Conservation (phyloP, 1,140 invertebrate species). For the Thrips palmi region DNA sequence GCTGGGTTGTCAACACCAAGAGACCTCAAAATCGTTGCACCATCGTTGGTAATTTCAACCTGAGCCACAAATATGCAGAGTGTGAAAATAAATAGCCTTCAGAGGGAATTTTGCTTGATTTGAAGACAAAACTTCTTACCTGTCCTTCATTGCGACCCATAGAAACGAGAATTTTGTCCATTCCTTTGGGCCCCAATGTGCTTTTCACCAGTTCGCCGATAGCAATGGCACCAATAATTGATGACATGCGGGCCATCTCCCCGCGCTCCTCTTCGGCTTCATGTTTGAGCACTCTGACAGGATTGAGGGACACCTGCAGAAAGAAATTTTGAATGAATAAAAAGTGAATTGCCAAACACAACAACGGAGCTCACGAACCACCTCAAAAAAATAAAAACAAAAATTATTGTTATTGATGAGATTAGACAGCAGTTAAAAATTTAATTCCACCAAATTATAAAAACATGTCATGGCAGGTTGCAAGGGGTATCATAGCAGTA, state of each 20-base stretch:
- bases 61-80: slow-evolving; percentile 23
- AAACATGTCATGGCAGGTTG: no score
- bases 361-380: no score
- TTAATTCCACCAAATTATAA: no score
- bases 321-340: no score
- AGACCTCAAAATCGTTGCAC: slow-evolving; percentile 92
- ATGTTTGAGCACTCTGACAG: slow-evolving; percentile 81
- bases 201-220: slow-evolving; percentile 97
- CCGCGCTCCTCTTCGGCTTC: slow-evolving; percentile 96
- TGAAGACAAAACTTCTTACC: slow-evolving; percentile 1
- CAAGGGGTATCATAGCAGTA: no score
- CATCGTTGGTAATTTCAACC: slow-evolving; percentile 97
- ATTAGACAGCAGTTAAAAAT: no score
- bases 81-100: neutral
- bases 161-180: slow-evolving; percentile 98
- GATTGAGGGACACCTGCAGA: slow-evolving; percentile 70
- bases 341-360: no score
- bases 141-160: slow-evolving; percentile 57
- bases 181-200: slow-evolving; percentile 96
- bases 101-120: neutral
- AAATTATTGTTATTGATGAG: no score
- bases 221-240: slow-evolving; percentile 94
- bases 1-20: slow-evolving; percentile 98
- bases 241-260: slow-evolving; percentile 86
- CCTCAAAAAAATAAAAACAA: no score